phyloP scores from a whole-genome alignment of 1,140 invertebrate genomes.

The Dreissena rostriformis region DNA sequence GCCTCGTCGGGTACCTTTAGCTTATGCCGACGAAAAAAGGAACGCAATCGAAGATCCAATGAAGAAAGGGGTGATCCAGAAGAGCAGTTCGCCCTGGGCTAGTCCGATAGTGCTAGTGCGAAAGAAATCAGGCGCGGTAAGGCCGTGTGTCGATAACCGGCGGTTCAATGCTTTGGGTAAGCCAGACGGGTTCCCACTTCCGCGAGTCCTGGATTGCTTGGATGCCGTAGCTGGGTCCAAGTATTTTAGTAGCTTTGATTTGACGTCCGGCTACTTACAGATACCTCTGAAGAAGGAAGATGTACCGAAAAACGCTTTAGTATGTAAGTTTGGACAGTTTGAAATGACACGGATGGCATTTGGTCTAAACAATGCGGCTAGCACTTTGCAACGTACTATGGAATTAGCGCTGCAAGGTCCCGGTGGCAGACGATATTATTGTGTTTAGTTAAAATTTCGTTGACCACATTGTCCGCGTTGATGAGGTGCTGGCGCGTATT shows the following conservation, averaged over 20 bases:
- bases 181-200: constrained; percentile 24
- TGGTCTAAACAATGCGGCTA: neutral
- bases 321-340: constrained; percentile 34
- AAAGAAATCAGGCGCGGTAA: constrained; percentile 26
- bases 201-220: constrained; percentile 28
- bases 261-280: constrained; percentile 73
- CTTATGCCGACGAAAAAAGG: too few species aligned
- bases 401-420: constrained; percentile 41
- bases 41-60: too few species aligned
- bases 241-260: constrained; percentile 28
- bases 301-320: constrained; percentile 72
- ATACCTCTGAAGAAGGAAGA: constrained; percentile 72
- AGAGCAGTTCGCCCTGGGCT: neutral
- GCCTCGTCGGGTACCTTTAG: too few species aligned
- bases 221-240: constrained; percentile 28
- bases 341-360: constrained; percentile 29
- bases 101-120: constrained; percentile 26
- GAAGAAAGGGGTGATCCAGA: too few species aligned
- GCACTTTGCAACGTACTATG: constrained; percentile 42
- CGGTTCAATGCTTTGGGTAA: constrained; percentile 11
- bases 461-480: constrained; percentile 24
- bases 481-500: constrained; percentile 38
- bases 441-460: constrained; percentile 46
- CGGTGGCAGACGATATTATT: constrained; percentile 59
- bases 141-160: constrained; percentile 34